These are phyloP conservation scores for Balaeniceps rex DNA, from an alignment of 2,113 vertebrate species.

Conservation along the genomic window DNA sequence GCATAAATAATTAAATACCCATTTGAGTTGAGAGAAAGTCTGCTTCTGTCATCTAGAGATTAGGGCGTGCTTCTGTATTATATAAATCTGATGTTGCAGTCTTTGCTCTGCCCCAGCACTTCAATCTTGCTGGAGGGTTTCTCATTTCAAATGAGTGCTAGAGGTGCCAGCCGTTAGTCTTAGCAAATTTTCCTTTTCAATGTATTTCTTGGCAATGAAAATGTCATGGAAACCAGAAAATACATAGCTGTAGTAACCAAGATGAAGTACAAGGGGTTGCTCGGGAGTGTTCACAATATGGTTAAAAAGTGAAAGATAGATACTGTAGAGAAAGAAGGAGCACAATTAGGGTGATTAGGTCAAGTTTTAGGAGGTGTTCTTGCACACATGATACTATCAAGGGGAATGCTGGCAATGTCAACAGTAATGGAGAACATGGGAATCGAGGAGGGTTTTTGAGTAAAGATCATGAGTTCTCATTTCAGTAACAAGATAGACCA, in stretches of 20 bases:
- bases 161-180: neutral
- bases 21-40: neutral
- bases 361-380: neutral
- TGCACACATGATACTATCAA: neutral
- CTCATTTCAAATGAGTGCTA: neutral
- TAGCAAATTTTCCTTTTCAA: neutral
- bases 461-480: neutral
- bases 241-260: neutral
- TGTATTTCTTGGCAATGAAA: neutral
- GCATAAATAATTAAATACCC: neutral
- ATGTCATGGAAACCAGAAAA: neutral
- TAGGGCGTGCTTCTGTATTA: neutral
- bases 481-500: neutral
- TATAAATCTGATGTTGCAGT: neutral
- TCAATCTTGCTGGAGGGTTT: neutral
- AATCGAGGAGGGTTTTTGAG: accelerated
- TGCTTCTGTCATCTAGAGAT: neutral
- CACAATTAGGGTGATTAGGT: neutral
- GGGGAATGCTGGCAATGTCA: neutral
- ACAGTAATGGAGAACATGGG: neutral
- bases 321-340: neutral
- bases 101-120: neutral
- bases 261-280: neutral
- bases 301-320: neutral
- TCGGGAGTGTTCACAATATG: neutral